These are phyloP conservation scores for Dione vanillae DNA, from an alignment of 2,888 invertebrate species.

Conservation along the genomic window DNA sequence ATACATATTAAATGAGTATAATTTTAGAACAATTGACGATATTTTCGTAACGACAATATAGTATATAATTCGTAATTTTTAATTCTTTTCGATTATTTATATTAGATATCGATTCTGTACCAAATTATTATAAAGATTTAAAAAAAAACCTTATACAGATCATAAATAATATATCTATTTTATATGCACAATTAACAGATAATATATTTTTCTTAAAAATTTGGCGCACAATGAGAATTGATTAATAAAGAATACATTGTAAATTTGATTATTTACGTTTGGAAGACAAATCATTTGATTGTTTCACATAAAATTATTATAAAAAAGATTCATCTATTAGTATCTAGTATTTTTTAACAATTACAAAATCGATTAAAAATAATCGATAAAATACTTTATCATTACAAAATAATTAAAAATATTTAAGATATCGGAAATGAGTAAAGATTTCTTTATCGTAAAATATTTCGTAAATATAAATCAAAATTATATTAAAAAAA, in stretches of 20 bases:
- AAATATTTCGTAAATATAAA: too few relatives aligned
- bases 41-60: conserved; percentile 14
- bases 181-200: not conserved
- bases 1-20: not conserved
- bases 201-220: not conserved
- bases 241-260: not conserved
- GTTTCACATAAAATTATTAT: too few relatives aligned
- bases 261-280: not conserved
- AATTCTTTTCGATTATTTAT: conserved; percentile 1
- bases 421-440: not conserved
- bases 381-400: not conserved
- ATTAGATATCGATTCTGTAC: not conserved
- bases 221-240: not conserved
- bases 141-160: too few relatives aligned
- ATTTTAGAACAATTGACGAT: conserved; percentile 20
- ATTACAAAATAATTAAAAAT: not conserved
- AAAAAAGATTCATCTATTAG: too few relatives aligned
- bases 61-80: not conserved
- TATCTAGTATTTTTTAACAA: too few relatives aligned
- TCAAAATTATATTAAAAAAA: too few relatives aligned
- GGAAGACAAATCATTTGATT: too few relatives aligned
- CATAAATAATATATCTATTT: not conserved
- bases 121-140: not conserved
- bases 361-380: not conserved
- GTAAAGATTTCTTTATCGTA: not conserved